phyloP scores from a whole-genome alignment of 2,888 invertebrate genomes.

The Argyresthia goedartella region DNA sequence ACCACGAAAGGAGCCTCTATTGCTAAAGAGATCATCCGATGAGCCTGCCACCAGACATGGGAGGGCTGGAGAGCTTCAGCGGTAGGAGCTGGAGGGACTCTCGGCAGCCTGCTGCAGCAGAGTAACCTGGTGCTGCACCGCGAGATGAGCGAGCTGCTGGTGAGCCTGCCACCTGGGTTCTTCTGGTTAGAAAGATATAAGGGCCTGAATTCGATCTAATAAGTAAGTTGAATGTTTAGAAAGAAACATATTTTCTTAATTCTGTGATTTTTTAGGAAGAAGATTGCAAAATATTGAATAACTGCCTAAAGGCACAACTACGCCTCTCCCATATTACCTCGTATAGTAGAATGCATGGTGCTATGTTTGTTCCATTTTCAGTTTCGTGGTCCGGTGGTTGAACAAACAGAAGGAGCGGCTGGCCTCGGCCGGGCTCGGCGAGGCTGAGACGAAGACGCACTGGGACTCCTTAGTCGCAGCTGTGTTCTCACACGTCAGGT shows the following conservation, averaged over 20 bases:
- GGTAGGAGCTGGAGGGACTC: conserved; percentile 85
- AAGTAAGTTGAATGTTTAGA: no score
- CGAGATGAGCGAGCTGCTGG: conserved; percentile 81
- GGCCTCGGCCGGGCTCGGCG: conserved; percentile 49
- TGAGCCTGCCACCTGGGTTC: no score
- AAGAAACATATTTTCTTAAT: no score
- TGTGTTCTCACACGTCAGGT: conserved; percentile 80
- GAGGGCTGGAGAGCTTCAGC: conserved; percentile 81
- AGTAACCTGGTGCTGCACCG: conserved; percentile 91
- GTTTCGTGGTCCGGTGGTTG: conserved; percentile 84
- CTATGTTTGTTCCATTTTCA: conserved; percentile 20
- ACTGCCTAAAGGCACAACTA: no score
- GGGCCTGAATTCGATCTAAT: no score
- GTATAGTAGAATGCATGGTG: no score
- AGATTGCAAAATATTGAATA: no score
- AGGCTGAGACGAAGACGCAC: conserved; percentile 68
- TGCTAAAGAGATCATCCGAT: no score
- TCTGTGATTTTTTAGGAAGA: no score
- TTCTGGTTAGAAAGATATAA: no score
- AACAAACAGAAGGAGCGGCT: conserved; percentile 74
- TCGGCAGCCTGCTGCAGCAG: conserved; percentile 82
- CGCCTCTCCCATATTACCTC: no score
- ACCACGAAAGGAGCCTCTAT: conserved; percentile 90
- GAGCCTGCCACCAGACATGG: no score
- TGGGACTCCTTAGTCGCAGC: conserved; percentile 79